Evolutionary conservation across 2,888 invertebrate genomes (phyloP).

Genomic region (Cryptus armator): DNA sequence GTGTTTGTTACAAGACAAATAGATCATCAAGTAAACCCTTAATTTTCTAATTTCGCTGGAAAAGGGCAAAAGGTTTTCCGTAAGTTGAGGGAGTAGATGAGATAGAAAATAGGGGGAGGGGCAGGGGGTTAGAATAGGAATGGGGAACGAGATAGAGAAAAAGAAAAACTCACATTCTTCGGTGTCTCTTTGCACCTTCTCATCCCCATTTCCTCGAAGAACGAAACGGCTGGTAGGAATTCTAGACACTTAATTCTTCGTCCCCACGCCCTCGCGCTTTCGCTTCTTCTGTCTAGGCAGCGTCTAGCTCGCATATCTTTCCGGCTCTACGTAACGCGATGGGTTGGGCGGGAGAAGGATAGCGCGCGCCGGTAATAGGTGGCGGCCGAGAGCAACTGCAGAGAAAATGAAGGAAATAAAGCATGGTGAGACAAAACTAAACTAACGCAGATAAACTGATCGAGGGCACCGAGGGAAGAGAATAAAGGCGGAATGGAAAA

Average conservation of each 20-base stretch:
- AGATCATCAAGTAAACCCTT: no score
- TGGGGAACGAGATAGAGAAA: constrained; percentile 5
- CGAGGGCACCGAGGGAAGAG: constrained; percentile 2
- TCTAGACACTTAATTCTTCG: constrained; percentile 60
- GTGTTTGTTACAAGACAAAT: neutral
- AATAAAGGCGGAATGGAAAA: constrained; percentile 13
- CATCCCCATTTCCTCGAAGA: constrained; percentile 11
- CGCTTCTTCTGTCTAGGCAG: constrained; percentile 33
- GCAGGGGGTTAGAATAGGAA: constrained; percentile 25
- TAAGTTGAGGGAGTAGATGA: constrained; percentile 9
- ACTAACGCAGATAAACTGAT: neutral
- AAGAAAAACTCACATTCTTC: constrained; percentile 10
- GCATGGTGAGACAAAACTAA: constrained; percentile 39
- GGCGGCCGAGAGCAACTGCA: constrained; percentile 31
- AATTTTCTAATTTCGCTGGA: neutral
- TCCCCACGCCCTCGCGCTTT: neutral
- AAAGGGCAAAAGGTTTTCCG: constrained; percentile 6
- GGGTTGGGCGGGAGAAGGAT: constrained; percentile 19
- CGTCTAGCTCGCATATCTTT: constrained; percentile 43
- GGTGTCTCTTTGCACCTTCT: constrained; percentile 10
- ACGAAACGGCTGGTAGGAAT: constrained; percentile 49
- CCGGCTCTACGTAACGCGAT: constrained; percentile 44
- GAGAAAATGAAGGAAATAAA: constrained; percentile 60
- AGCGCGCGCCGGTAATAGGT: constrained; percentile 41
- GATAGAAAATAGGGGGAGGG: neutral